These are phyloP conservation scores for Pachycephala philippinensis DNA, from an alignment of 2,113 vertebrate species.

Conservation along the genomic window DNA sequence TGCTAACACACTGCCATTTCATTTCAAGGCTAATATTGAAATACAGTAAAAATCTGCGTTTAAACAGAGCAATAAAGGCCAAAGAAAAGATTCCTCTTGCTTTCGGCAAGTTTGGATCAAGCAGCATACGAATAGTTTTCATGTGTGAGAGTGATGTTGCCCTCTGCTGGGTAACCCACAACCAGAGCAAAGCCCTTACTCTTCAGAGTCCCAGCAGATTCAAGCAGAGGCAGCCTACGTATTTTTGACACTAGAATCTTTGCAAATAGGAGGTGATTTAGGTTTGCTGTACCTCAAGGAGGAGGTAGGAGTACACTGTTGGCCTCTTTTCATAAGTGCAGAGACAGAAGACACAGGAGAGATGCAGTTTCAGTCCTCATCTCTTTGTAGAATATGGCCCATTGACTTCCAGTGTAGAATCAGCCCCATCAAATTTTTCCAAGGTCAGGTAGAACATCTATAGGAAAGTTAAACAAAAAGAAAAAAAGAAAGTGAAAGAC, in stretches of 20 bases:
- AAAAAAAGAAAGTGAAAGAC: neutral
- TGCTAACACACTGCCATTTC: neutral
- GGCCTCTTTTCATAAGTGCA: neutral
- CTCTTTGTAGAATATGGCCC: neutral
- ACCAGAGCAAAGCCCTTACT: neutral
- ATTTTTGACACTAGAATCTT: neutral
- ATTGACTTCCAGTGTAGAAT: neutral
- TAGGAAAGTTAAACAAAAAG: neutral
- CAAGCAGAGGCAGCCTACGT: neutral
- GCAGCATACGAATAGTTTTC: neutral
- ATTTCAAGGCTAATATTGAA: slow-evolving; percentile 17
- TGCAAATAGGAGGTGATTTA: neutral
- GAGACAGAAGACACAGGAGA: neutral
- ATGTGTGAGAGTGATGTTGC: neutral
- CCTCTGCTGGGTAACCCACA: slow-evolving; percentile 23
- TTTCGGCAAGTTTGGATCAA: neutral
- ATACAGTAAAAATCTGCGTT: neutral
- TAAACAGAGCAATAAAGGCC: neutral
- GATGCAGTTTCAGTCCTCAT: neutral
- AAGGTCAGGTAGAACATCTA: neutral
- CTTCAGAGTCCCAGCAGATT: neutral
- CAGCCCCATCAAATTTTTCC: neutral
- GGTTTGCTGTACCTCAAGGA: neutral
- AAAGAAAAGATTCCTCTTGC: neutral
- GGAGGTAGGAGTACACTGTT: neutral